phyloP scores from a whole-genome alignment of 2,797 vertebrate genomes.

The Tragelaphus oryx region DNA sequence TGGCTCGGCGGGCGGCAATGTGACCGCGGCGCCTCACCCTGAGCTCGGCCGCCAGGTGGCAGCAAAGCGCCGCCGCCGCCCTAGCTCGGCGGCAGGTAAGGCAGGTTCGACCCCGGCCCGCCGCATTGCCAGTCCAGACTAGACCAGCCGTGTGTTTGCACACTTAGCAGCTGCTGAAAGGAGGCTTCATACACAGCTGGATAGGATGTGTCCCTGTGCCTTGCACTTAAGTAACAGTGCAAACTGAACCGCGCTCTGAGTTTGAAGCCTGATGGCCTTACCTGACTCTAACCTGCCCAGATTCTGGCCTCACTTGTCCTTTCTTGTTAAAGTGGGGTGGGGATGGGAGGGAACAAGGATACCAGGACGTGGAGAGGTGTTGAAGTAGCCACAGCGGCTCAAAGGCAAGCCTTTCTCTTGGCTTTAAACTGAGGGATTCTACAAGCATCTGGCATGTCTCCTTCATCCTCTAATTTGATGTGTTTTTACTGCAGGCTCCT shows the following conservation, averaged over 20 bases:
- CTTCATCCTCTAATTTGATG: neutral
- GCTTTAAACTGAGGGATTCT: neutral
- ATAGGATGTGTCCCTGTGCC: neutral
- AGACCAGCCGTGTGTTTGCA: neutral
- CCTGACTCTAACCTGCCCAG: neutral
- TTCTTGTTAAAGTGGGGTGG: neutral
- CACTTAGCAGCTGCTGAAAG: neutral
- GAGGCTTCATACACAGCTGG: neutral
- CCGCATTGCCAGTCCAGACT: no score
- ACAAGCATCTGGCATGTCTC: neutral
- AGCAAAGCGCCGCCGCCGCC: neutral
- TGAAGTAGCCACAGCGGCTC: neutral
- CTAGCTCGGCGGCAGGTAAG: neutral
- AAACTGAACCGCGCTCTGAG: accelerated
- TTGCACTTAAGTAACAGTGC: neutral
- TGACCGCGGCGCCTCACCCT: no score
- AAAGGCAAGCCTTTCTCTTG: neutral
- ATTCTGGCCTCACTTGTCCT: neutral
- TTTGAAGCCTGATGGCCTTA: neutral
- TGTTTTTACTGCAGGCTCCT: no score
- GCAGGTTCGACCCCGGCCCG: accelerated
- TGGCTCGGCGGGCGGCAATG: accelerated
- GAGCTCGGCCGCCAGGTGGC: neutral
- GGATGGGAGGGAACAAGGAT: neutral
- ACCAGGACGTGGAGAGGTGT: neutral